Evolutionary conservation across 2,888 invertebrate species (phyloP).

Genomic region (Leptopilina drosophilae): DNA sequence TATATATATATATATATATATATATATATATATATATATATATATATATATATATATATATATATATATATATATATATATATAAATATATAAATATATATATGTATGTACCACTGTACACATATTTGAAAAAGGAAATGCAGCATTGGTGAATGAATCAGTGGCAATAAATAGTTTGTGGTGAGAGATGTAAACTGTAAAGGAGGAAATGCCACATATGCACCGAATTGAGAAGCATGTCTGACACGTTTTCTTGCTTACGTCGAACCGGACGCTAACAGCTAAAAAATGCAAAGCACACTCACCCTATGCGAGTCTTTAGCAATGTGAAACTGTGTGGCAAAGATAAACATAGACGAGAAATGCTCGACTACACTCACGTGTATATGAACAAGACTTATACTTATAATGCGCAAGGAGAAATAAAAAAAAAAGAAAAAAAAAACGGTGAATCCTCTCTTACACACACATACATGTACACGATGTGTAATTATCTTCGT

Average conservation of each 20-base stretch:
- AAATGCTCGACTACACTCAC: constrained; percentile 25
- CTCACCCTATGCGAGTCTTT: not conserved
- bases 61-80: too few species aligned
- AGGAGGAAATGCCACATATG: constrained; percentile 17
- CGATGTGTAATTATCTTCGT: constrained; percentile 2
- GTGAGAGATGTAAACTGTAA: not conserved
- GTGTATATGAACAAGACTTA: not conserved
- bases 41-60: too few species aligned
- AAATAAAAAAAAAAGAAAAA: not conserved
- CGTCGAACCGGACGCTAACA: constrained; percentile 24
- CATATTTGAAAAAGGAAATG: not conserved
- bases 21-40: too few species aligned
- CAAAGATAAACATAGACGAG: constrained; percentile 29
- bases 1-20: too few species aligned
- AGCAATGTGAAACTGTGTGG: not conserved
- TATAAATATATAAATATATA: too few species aligned
- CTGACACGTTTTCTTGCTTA: constrained; percentile 29
- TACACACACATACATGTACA: not conserved
- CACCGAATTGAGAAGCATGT: constrained; percentile 25
- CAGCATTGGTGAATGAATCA: not conserved
- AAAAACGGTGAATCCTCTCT: constrained; percentile 9
- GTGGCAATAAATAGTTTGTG: constrained; percentile 6
- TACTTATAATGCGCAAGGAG: not conserved
- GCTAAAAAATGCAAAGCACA: constrained; percentile 29
- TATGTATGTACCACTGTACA: not conserved